Evolutionary conservation across 2,888 invertebrate genomes (phyloP).

Genomic region (Capitulum mitella): DNA sequence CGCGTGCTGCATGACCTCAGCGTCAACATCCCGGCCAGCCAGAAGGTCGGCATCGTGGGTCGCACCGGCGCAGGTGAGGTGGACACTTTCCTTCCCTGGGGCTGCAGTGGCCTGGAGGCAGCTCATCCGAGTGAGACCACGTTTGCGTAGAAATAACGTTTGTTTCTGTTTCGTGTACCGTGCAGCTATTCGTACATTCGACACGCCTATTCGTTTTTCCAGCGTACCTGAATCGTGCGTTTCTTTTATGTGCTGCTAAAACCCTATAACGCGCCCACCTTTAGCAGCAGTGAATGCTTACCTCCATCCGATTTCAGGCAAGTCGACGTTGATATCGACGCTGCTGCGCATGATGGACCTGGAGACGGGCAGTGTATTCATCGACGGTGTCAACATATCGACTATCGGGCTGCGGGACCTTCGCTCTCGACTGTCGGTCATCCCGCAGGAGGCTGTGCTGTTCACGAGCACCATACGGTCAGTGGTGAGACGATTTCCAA

Average conservation of each 20-base stretch:
- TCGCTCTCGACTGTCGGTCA: conserved; percentile 40
- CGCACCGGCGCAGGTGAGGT: conserved; percentile 51
- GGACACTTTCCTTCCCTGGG: no score
- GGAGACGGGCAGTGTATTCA: conserved; percentile 39
- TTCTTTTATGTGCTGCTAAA: no score
- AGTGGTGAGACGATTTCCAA: no score
- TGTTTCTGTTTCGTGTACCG: no score
- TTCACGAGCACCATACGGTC: conserved; percentile 42
- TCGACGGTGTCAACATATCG: conserved; percentile 40
- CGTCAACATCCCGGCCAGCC: conserved; percentile 46
- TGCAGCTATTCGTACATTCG: no score
- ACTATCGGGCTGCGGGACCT: conserved; percentile 38
- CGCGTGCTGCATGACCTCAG: conserved; percentile 47
- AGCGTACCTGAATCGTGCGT: no score
- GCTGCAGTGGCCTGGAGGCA: no score
- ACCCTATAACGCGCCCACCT: no score
- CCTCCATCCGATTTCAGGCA: conserved; percentile 36
- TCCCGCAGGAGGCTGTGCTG: conserved; percentile 42
- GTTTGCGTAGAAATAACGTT: no score
- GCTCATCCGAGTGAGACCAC: no score
- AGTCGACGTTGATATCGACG: conserved; percentile 40
- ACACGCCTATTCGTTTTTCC: no score
- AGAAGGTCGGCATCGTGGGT: conserved; percentile 52
- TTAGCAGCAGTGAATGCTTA: no score
- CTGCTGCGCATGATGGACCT: conserved; percentile 39